These are phyloP conservation scores for Tauraco erythrolophus DNA, from an alignment of 2,113 vertebrate species.

Conservation along the genomic window DNA sequence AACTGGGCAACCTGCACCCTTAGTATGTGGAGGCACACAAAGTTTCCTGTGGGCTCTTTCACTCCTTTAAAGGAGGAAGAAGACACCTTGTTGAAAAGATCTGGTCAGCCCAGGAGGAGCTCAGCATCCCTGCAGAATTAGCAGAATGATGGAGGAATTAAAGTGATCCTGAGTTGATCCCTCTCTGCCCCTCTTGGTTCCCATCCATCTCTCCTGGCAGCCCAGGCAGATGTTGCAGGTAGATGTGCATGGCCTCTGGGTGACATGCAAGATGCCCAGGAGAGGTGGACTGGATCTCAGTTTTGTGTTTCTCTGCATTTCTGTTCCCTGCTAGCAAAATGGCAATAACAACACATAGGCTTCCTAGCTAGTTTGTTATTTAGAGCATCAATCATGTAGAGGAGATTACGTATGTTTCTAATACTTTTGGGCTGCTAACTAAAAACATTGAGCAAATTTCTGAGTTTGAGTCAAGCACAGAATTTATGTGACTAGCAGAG, in stretches of 20 bases:
- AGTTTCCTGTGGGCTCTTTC: background rate
- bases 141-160: background rate
- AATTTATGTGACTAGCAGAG: background rate
- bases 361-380: background rate
- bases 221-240: background rate
- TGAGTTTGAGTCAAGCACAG: conserved; percentile 45
- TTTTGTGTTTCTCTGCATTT: background rate
- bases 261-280: background rate
- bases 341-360: fast-evolving
- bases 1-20: background rate
- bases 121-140: background rate
- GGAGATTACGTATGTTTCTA: background rate
- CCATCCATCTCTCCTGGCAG: background rate
- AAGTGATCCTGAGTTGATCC: background rate
- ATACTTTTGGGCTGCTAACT: background rate
- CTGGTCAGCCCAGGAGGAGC: background rate
- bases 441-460: conserved; percentile 21
- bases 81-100: background rate
- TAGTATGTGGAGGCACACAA: background rate
- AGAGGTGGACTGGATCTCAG: background rate
- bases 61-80: background rate
- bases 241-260: background rate
- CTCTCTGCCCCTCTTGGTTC: background rate
- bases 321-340: background rate
- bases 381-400: background rate